These are phyloP conservation scores for Drosophila neonasuta DNA, from an alignment of 2,888 invertebrate species.

Conservation along the genomic window DNA sequence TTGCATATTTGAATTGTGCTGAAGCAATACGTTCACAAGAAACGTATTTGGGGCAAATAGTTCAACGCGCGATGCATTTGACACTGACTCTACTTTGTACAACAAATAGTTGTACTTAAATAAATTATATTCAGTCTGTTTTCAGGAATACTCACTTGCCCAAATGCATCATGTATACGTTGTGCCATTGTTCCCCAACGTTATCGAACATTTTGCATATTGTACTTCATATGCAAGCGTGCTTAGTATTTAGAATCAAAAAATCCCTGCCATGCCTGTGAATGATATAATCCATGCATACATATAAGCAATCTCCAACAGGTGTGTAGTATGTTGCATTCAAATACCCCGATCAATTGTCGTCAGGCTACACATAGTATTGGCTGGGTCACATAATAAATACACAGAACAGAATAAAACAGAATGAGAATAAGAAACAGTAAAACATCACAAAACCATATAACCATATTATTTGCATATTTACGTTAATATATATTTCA, in stretches of 20 bases:
- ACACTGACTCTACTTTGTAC: not conserved
- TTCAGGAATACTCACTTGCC: not conserved
- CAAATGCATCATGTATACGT: slow-evolving; percentile 15
- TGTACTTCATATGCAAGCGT: slow-evolving; percentile 1
- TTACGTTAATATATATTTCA: slow-evolving; percentile 47
- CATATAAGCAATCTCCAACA: not conserved
- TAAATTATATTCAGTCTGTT: slow-evolving; percentile 2
- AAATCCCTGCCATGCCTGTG: not conserved
- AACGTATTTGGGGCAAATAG: too few relatives aligned
- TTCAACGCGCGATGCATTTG: not conserved
- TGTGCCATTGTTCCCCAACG: slow-evolving; percentile 13
- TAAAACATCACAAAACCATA: slow-evolving; percentile 22
- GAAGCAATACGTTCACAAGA: not conserved
- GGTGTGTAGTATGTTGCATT: not conserved
- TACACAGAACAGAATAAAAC: not conserved
- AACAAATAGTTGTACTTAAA: not conserved
- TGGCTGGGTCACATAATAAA: slow-evolving; percentile 1
- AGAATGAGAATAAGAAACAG: not conserved
- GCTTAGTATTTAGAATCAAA: slow-evolving; percentile 1
- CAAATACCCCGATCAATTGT: not conserved
- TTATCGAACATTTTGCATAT: slow-evolving; percentile 8
- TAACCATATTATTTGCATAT: slow-evolving; percentile 46
- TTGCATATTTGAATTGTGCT: not conserved
- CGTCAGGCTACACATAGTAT: slow-evolving; percentile 2
- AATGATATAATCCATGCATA: slow-evolving; percentile 6